Evolutionary conservation across 2,888 invertebrate species (phyloP).

Genomic region (Trachelus troglodyta): DNA sequence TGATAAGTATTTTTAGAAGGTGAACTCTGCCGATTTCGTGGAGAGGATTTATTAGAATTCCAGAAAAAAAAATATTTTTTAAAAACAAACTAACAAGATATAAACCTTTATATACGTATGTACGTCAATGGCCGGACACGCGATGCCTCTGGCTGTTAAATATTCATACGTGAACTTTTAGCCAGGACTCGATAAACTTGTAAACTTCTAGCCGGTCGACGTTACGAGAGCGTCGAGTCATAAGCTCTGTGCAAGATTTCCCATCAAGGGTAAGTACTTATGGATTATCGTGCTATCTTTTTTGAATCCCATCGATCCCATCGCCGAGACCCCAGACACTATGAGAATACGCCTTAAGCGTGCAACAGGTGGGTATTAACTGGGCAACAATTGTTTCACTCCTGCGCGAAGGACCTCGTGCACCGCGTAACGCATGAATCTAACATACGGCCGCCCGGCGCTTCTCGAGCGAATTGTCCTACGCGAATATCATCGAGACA

Average conservation of each 20-base stretch:
- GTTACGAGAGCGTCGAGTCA: background rate
- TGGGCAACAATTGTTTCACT: conserved; percentile 28
- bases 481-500: no score
- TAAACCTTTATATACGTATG: background rate
- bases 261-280: background rate
- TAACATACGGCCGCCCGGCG: no score
- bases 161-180: background rate
- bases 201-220: background rate
- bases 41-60: background rate
- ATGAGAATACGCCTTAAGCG: conserved; percentile 16
- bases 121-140: background rate
- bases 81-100: background rate
- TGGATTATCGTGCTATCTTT: background rate
- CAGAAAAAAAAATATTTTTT: background rate
- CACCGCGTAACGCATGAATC: background rate
- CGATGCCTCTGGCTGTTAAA: background rate
- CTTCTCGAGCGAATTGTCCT: no score
- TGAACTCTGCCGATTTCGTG: background rate
- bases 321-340: background rate
- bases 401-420: conserved; percentile 8
- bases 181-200: background rate
- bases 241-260: background rate
- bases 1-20: background rate
- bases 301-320: background rate
- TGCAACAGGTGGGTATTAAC: conserved; percentile 32